phyloP scores from a whole-genome alignment of 2,113 vertebrate species.

The Tragulus kanchil region DNA sequence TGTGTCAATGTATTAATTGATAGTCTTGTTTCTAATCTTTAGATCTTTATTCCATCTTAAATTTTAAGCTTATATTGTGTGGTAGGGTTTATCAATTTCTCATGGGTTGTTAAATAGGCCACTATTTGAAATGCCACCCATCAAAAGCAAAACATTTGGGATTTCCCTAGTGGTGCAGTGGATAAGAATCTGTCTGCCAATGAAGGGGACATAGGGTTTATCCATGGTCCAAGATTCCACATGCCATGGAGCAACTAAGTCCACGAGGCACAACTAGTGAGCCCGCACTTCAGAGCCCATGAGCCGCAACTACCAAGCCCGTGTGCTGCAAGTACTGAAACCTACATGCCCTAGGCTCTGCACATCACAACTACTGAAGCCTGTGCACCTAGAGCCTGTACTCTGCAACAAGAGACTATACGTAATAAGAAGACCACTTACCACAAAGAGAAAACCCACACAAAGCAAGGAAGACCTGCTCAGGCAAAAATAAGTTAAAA shows the following conservation, averaged over 20 bases:
- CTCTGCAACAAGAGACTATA: neutral
- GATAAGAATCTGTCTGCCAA: neutral
- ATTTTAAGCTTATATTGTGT: neutral
- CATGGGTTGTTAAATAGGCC: neutral
- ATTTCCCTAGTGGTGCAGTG: neutral
- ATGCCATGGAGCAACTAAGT: neutral
- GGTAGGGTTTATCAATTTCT: neutral
- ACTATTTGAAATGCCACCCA: neutral
- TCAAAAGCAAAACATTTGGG: neutral
- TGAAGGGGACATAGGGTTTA: neutral
- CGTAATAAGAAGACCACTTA: neutral
- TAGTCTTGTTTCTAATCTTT: neutral
- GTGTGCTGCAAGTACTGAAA: no score
- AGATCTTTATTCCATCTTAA: neutral
- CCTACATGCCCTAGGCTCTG: neutral
- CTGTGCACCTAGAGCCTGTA: neutral
- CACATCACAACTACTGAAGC: neutral
- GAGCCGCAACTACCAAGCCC: neutral
- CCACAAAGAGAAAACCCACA: neutral
- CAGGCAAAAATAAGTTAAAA: no score
- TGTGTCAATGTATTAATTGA: neutral
- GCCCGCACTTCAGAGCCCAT: neutral
- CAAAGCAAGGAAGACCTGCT: neutral
- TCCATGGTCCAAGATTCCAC: neutral
- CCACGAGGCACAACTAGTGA: neutral